A percentile compares a stretch with the other conserved stretches of the same genome.
Conservation (phyloP, 2,888 invertebrate genomes). For the Aproaerema taeniolella region DNA sequence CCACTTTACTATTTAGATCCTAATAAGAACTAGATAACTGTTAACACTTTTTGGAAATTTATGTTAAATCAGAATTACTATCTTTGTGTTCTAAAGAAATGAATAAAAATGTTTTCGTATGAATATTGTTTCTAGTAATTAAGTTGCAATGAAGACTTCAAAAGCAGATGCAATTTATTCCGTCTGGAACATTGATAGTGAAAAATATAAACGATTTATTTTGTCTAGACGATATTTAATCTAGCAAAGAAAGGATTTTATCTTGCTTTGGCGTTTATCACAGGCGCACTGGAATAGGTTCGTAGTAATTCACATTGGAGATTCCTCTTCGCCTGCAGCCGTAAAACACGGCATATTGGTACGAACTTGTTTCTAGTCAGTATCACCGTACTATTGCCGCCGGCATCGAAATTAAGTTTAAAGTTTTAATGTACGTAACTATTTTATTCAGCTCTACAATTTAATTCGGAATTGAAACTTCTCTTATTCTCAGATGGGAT, state of each 20-base stretch:
- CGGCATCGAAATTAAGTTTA: conserved; percentile 1
- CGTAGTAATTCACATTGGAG: conserved; percentile 42
- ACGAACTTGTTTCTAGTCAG: neutral
- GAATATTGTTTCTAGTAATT: too few relatives aligned
- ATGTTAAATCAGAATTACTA: too few relatives aligned
- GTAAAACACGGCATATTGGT: conserved; percentile 37
- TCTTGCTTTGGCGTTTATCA: conserved; percentile 33
- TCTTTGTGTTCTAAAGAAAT: too few relatives aligned
- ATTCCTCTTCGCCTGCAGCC: conserved; percentile 42
- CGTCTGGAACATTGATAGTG: too few relatives aligned
- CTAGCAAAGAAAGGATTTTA: conserved; percentile 8
- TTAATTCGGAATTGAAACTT: neutral
- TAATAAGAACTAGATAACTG: conserved; percentile 4
- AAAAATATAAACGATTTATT: conserved; percentile 1
- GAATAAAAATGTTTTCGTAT: too few relatives aligned
- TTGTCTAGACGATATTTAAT: neutral
- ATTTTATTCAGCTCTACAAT: neutral
- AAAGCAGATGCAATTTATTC: too few relatives aligned
- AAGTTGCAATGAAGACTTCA: too few relatives aligned
- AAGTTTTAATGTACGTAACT: neutral
- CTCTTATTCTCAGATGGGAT: too few relatives aligned
- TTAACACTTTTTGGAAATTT: conserved; percentile 1
- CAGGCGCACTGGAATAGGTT: conserved; percentile 39
- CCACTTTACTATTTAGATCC: conserved; percentile 9
- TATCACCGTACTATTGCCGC: neutral